Conservation (phyloP, 2,113 vertebrate genomes). For the Calyptomena viridis region DNA sequence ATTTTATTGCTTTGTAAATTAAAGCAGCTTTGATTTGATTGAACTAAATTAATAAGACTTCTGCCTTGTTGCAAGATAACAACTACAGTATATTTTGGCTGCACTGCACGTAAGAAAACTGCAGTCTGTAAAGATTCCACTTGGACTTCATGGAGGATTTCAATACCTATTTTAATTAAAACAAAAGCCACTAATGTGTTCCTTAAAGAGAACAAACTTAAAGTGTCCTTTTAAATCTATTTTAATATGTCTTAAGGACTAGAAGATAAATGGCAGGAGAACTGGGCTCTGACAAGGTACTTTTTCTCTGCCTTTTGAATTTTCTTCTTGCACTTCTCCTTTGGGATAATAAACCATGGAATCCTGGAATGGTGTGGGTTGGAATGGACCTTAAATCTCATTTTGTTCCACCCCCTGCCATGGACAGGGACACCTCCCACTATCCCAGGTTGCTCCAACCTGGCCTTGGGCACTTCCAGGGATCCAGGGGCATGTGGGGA, state of each 20-base stretch:
- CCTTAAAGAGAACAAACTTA: constrained; percentile 73
- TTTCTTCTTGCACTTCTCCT: background rate
- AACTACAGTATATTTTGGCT: constrained; percentile 63
- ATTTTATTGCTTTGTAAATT: constrained; percentile 83
- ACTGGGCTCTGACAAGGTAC: constrained; percentile 41
- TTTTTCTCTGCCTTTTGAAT: constrained; percentile 2
- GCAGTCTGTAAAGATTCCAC: constrained; percentile 71
- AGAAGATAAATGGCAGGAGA: constrained; percentile 68
- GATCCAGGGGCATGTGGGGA: fast-evolving
- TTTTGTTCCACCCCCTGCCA: background rate
- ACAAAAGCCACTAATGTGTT: constrained; percentile 79
- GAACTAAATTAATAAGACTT: constrained; percentile 82
- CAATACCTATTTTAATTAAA: constrained; percentile 85
- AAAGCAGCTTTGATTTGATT: constrained; percentile 79
- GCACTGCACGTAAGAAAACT: constrained; percentile 65
- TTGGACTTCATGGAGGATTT: constrained; percentile 81
- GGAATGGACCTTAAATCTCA: background rate
- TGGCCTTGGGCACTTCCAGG: background rate
- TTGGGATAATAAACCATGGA: background rate
- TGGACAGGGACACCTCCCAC: background rate
- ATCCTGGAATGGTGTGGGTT: background rate
- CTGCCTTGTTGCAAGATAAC: constrained; percentile 73
- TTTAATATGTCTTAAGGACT: constrained; percentile 82
- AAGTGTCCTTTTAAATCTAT: constrained; percentile 76
- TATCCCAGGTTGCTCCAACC: background rate